A percentile compares a stretch with the other conserved stretches of the same genome.
These are phyloP conservation scores for Setophaga coronata DNA, from an alignment of 2,113 vertebrate genomes.

Conservation along the genomic window DNA sequence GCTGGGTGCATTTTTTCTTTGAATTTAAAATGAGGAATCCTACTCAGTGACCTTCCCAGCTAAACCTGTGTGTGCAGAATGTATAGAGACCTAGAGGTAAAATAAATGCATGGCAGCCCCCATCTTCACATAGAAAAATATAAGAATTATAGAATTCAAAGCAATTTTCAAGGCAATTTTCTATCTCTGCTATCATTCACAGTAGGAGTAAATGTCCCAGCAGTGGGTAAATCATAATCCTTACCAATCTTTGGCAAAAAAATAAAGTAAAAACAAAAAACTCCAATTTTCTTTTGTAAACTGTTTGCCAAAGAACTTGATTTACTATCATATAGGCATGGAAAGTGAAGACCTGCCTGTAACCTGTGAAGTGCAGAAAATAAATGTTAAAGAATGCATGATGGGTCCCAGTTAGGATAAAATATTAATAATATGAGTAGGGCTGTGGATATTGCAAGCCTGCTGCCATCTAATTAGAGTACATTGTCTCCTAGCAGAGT, in stretches of 20 bases:
- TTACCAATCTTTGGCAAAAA: neutral
- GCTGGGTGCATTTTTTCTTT: neutral
- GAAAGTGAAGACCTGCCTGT: neutral
- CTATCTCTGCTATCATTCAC: neutral
- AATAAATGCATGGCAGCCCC: neutral
- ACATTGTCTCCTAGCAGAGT: neutral
- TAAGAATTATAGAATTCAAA: neutral
- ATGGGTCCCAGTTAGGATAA: slow-evolving; percentile 7
- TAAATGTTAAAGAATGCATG: slow-evolving; percentile 23
- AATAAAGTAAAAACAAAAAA: neutral
- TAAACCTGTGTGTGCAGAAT: neutral
- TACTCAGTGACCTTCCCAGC: neutral
- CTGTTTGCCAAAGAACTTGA: neutral
- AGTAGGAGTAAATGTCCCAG: neutral
- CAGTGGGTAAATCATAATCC: neutral
- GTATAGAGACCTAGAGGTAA: neutral
- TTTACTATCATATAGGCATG: neutral
- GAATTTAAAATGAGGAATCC: neutral
- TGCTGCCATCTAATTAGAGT: slow-evolving; percentile 3
- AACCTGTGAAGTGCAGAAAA: neutral
- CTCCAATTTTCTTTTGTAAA: neutral
- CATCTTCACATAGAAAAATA: neutral
- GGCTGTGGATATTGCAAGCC: neutral
- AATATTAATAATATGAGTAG: neutral
- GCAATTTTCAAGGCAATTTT: slow-evolving; percentile 17